These are phyloP conservation scores for Felis chaus DNA, from an alignment of 2,113 vertebrate genomes.

Conservation along the genomic window DNA sequence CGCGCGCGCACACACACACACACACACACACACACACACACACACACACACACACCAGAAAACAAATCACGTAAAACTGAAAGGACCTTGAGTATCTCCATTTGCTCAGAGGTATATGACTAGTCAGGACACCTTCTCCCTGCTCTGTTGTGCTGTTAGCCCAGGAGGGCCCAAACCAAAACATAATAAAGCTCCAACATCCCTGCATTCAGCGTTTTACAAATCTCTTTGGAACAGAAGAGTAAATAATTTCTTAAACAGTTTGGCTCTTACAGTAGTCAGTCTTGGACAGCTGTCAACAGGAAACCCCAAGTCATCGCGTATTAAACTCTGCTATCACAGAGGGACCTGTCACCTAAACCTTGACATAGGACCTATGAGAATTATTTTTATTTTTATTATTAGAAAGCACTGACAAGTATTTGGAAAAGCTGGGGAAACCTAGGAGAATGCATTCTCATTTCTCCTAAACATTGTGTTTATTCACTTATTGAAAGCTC, in stretches of 20 bases:
- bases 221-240: constrained; percentile 56
- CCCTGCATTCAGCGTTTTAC: background rate
- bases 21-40: background rate
- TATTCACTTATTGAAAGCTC: background rate
- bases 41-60: background rate
- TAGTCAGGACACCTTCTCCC: background rate
- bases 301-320: constrained; percentile 64
- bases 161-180: background rate
- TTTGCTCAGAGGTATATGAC: background rate
- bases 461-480: constrained; percentile 48
- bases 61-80: background rate
- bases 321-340: constrained; percentile 68
- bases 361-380: constrained; percentile 46
- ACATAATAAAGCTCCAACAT: background rate
- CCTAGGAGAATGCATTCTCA: background rate
- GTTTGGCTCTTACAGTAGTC: constrained; percentile 55
- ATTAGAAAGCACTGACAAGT: constrained; percentile 50
- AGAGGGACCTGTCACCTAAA: constrained; percentile 60
- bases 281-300: constrained; percentile 70
- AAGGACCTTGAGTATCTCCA: background rate
- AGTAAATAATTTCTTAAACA: constrained; percentile 63
- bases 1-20: background rate
- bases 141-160: background rate
- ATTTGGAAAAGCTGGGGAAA: constrained; percentile 44
- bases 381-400: constrained; percentile 51